Percentiles rank a stretch among this genome's conserved stretches.
These are phyloP conservation scores for Falco novaeseelandiae DNA, from an alignment of 2,797 vertebrate genomes.

Conservation along the genomic window DNA sequence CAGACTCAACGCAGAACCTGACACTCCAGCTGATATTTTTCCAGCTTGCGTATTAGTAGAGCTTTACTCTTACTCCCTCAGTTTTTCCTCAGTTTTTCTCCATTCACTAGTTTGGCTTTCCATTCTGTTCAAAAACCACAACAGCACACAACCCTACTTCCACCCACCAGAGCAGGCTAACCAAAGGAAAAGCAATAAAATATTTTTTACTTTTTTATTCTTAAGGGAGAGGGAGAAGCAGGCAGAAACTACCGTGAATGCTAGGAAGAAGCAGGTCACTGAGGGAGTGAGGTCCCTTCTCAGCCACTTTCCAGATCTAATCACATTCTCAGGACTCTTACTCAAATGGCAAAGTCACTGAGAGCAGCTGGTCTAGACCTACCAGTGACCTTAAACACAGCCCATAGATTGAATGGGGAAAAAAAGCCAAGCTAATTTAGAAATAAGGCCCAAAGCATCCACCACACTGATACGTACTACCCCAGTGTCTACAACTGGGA, in stretches of 20 bases:
- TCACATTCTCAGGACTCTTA: background rate
- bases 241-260: background rate
- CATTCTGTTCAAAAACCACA: background rate
- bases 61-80: background rate
- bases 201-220: background rate
- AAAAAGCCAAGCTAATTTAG: background rate
- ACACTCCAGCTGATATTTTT: background rate
- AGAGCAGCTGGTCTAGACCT: background rate
- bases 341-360: background rate
- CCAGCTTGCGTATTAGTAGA: background rate
- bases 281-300: background rate
- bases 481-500: background rate
- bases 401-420: background rate
- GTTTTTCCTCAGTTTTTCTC: background rate
- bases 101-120: background rate
- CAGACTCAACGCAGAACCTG: background rate
- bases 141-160: background rate
- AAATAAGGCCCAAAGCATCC: background rate
- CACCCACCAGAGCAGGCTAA: background rate
- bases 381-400: background rate
- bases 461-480: background rate
- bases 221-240: background rate
- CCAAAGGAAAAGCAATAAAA: background rate
- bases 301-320: background rate
- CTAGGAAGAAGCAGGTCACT: background rate